A percentile compares a stretch with the other conserved stretches of the same genome.
Conservation (phyloP, 2,113 vertebrate species). For the Myodes glareolus region DNA sequence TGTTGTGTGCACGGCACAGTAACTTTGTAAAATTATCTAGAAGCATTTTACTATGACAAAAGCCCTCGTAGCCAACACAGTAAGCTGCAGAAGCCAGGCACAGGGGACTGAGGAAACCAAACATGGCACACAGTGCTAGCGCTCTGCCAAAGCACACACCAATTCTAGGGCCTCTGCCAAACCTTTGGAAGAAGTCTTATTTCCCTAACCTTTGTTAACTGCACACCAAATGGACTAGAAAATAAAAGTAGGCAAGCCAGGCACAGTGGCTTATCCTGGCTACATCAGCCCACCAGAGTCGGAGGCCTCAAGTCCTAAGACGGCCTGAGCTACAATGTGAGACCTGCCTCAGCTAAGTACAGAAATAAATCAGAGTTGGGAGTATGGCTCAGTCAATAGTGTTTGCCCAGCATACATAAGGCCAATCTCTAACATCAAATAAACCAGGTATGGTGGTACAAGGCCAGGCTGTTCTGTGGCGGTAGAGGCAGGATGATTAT, state of each 20-base stretch:
- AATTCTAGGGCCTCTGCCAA: constrained; percentile 29
- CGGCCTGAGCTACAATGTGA: neutral
- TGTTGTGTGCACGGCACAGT: neutral
- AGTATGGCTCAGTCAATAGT: neutral
- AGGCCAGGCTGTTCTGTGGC: too few species aligned
- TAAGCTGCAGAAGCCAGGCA: neutral
- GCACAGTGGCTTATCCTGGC: neutral
- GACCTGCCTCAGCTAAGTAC: neutral
- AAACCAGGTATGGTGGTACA: too few species aligned
- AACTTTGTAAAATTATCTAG: neutral
- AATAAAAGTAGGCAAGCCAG: neutral
- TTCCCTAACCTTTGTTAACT: neutral
- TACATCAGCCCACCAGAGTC: neutral
- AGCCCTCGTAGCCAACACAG: neutral
- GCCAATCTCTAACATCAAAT: neutral
- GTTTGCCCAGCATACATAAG: too few species aligned
- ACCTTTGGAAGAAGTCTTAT: neutral
- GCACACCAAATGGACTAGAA: constrained; percentile 43
- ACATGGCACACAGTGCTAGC: neutral
- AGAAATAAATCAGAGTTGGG: too few species aligned
- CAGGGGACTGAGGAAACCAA: neutral
- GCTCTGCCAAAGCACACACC: neutral
- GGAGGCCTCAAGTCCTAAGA: neutral
- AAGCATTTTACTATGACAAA: neutral
- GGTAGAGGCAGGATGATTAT: too few species aligned